Conservation (phyloP, 2,797 vertebrate species). For the Typhlichthys eigenmanni region DNA sequence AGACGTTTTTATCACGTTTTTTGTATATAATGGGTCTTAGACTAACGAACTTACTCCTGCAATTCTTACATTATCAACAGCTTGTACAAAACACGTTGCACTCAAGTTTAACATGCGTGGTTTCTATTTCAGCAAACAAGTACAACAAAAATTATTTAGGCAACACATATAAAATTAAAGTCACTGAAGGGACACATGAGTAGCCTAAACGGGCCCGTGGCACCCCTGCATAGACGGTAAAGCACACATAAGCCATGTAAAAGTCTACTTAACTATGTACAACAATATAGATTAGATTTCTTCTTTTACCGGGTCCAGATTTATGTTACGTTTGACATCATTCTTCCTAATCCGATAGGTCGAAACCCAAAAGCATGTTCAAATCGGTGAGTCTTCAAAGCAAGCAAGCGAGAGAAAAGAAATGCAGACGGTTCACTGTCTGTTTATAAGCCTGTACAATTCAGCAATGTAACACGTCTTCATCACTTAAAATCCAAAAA, state of each 20-base stretch:
- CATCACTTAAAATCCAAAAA: slow-evolving; percentile 66
- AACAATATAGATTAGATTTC: slow-evolving; percentile 37
- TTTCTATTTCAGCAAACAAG: slow-evolving; percentile 62
- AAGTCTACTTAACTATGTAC: slow-evolving; percentile 59
- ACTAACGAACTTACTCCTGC: slow-evolving; percentile 63
- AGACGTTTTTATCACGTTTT: slow-evolving; percentile 70
- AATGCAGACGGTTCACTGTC: slow-evolving; percentile 47
- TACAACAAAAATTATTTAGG: slow-evolving; percentile 28
- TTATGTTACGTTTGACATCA: slow-evolving; percentile 28
- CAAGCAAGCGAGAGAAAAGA: slow-evolving; percentile 34
- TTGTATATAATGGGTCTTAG: slow-evolving; percentile 58
- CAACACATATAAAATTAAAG: slow-evolving; percentile 13
- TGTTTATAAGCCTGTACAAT: slow-evolving; percentile 68
- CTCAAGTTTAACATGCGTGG: slow-evolving; percentile 74
- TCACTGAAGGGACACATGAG: slow-evolving; percentile 43
- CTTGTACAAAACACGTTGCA: slow-evolving; percentile 74
- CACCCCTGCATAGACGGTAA: slow-evolving; percentile 51
- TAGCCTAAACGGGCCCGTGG: slow-evolving; percentile 32
- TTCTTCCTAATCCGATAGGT: slow-evolving; percentile 45
- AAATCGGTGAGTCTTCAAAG: slow-evolving; percentile 43
- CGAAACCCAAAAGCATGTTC: slow-evolving; percentile 27
- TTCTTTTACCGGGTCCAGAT: slow-evolving; percentile 46
- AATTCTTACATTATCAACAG: slow-evolving; percentile 69
- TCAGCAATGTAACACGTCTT: slow-evolving; percentile 75
- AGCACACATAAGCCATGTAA: slow-evolving; percentile 69